Evolutionary conservation across 2,888 invertebrate species (phyloP), one percentile per base, ranked within the genome.

Genomic region (Papilio elwesi): DNA sequence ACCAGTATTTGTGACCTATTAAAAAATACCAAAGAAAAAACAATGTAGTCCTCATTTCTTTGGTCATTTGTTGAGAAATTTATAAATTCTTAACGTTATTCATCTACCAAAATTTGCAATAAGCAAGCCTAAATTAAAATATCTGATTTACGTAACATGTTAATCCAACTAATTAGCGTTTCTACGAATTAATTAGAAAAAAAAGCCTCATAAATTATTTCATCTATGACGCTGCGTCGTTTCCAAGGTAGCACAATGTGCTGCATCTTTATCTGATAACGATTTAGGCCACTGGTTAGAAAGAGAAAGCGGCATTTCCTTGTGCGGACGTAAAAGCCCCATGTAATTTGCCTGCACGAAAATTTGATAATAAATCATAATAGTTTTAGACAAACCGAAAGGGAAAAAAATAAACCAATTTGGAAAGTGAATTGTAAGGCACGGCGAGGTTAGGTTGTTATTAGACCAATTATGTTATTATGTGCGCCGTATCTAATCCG

Each of bases 381-480:
- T 93, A 93, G 93, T 93, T 92, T 90, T 90, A 91, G 92, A 91
- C 91, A 90, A 90, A 89, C 86, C 86, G 83, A 82, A 87, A 85
- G 87, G 88, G 78, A 81, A 82, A 91, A 93, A 93, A 91, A 92
- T 91, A 91, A 91, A 92, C 92, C 91, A 92, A 93, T 92, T 93
- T 93, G 90, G 92, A 93, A 93, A 93, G 93, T 93, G 92, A 93
- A 93, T 92, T 92, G 91, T 93, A 92, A 91, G 93, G 92, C 90
- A 91, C 89, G 88, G 89, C 91, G 87, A 84, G 88, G 85, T 87
- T 83, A 86, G 86, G 84, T 89, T 93, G 89, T 93, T 93, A 93
- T 93, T 93, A 93, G 91, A 91, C 83, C 93, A 93, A 93, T 93
- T 93, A 93, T 93, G 93, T 93, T 92, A 93, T 93, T 93, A 93